phyloP scores from a whole-genome alignment of 2,797 vertebrate species.

The Anas bernieri region DNA sequence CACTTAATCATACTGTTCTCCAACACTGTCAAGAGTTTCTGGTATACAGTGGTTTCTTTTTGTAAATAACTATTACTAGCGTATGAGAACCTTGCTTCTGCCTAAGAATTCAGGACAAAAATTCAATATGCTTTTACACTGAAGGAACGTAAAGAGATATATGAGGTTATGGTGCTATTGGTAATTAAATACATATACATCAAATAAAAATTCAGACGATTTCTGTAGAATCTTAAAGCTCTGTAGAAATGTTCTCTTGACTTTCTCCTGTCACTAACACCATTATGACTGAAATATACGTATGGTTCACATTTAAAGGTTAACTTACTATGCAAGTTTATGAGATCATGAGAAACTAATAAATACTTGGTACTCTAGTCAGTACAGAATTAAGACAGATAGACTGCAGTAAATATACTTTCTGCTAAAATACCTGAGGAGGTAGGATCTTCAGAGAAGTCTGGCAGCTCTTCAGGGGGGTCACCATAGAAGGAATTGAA shows the following conservation, averaged over 20 bases:
- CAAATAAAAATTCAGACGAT: not conserved
- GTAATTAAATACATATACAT: not conserved
- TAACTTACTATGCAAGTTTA: not conserved
- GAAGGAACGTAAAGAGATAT: not conserved
- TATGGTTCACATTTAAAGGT: not conserved
- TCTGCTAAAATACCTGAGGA: slow-evolving; percentile 89
- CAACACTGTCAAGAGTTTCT: not conserved
- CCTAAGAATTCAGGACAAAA: not conserved
- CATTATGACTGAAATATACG: not conserved
- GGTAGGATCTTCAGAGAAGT: slow-evolving; percentile 95
- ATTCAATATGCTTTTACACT: not conserved
- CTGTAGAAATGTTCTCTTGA: not conserved
- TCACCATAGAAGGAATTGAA: slow-evolving; percentile 98
- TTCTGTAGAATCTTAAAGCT: not conserved
- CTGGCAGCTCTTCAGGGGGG: slow-evolving; percentile 94
- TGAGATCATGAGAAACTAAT: not conserved
- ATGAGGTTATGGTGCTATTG: not conserved
- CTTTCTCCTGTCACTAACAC: not conserved
- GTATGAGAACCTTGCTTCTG: not conserved
- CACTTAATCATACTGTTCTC: not conserved
- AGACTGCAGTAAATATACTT: not conserved
- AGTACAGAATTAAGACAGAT: not conserved
- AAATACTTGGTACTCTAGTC: not conserved
- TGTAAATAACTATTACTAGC: not conserved
- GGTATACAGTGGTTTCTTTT: not conserved